Conservation (phyloP, 1,140 invertebrate species). For the Archivesica marissinica region DNA sequence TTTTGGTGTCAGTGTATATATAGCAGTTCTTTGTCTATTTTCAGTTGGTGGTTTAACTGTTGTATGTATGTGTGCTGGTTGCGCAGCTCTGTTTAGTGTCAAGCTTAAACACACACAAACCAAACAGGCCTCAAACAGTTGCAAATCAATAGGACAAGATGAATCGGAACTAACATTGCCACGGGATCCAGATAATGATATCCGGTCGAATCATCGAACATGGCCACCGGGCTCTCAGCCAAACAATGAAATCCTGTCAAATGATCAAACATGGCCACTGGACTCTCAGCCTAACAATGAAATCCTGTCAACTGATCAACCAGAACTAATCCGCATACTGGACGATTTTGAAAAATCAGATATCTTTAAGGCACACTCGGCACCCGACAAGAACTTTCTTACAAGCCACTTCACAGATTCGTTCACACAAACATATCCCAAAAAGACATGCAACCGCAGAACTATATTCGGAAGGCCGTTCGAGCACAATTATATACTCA, state of each 20-base stretch:
- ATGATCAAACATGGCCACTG: not conserved
- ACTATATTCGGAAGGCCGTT: constrained; percentile 15
- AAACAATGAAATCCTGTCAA: not conserved
- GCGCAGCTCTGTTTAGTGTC: too few species aligned
- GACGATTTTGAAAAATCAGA: not conserved
- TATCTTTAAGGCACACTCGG: not conserved
- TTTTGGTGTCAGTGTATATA: too few species aligned
- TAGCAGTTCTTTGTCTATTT: too few species aligned
- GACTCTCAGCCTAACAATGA: not conserved
- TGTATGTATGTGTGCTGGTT: too few species aligned
- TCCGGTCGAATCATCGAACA: not conserved
- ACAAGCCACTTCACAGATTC: not conserved
- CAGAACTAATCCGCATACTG: not conserved
- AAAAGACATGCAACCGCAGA: not conserved
- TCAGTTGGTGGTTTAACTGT: too few species aligned
- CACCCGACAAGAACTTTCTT: not conserved
- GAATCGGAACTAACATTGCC: too few species aligned
- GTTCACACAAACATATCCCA: not conserved
- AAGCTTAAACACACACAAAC: too few species aligned
- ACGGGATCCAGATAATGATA: not conserved
- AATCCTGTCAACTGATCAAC: not conserved
- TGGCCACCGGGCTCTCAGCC: not conserved
- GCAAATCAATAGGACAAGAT: too few species aligned
- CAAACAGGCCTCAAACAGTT: too few species aligned
- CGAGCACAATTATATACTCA: not conserved